A percentile compares a stretch with the other conserved stretches of the same genome.
Conservation (phyloP, 2,797 vertebrate species). For the Chromobotia macracanthus region DNA sequence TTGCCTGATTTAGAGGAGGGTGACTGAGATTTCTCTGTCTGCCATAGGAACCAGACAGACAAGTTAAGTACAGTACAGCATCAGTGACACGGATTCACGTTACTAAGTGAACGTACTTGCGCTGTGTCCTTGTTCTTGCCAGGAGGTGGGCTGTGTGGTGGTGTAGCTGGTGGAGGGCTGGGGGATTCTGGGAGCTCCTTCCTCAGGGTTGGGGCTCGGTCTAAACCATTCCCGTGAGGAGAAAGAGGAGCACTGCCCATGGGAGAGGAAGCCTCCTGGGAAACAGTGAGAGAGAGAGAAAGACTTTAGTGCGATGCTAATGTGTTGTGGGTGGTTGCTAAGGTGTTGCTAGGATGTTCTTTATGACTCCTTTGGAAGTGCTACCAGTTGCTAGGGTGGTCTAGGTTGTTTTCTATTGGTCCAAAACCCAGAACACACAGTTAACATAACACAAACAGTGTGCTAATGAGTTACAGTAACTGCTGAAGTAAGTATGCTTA, state of each 20-base stretch:
- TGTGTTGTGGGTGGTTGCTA: slow-evolving; percentile 2
- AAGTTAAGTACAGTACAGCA: not conserved
- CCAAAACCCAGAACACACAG: no score
- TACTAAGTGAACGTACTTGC: slow-evolving; percentile 68
- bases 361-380: not conserved
- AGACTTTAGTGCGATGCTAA: no score
- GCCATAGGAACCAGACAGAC: slow-evolving; percentile 28
- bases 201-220: slow-evolving; percentile 69
- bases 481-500: no score
- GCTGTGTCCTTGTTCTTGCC: slow-evolving; percentile 78
- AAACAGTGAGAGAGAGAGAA: slow-evolving; percentile 51
- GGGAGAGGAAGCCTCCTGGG: slow-evolving; percentile 85
- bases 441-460: no score
- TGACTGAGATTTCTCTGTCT: slow-evolving; percentile 80
- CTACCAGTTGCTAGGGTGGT: not conserved
- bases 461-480: no score
- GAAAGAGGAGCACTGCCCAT: slow-evolving; percentile 73
- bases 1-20: slow-evolving; percentile 80
- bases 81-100: not conserved
- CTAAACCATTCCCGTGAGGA: slow-evolving; percentile 78
- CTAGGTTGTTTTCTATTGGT: not conserved
- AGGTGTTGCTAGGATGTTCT: not conserved
- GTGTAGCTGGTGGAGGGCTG: slow-evolving; percentile 68
- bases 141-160: slow-evolving; percentile 77
- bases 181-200: slow-evolving; percentile 82